Evolutionary conservation across 2,113 vertebrate species (phyloP), one percentile per base, ranked within the genome.

Genomic region (Microcebus jonahi): DNA sequence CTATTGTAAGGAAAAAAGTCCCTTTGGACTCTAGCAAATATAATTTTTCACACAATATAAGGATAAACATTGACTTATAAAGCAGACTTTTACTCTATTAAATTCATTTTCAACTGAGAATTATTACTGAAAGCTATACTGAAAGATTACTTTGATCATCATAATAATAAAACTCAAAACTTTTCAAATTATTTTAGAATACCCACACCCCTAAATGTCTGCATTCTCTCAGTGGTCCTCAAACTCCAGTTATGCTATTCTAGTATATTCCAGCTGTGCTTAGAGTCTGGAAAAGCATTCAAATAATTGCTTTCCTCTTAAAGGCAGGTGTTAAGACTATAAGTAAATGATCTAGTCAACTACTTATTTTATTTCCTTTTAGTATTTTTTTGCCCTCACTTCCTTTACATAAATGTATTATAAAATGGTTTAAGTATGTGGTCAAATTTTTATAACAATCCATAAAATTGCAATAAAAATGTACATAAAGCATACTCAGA

Each of bases 371-470:
- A 23, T 3, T 88, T 95, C n/a, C 70, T 95, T 59, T 25, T 39
- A 89, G 9, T 59, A 57, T 48, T 82, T 95, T 82, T 68, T 91
- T 79, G 2, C 21, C 13, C 4, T 85, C 8, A 45, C 0, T 88
- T 79, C 11, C 34, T 91, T 94, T 91, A 18, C 23, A 85, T 87
- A 59, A 96, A 23, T 86, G 36, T 92, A 57, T 27, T 81, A 96
- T 39, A 87, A 97, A 96, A 84, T 79, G 7, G 4, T 71, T 95
- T 91, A 94, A 93, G 89, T 87, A 36, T 34, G 34, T 65, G 57
- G 71, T 80, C 27, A 96, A 70, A 36, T 36, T 96, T 97, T 97
- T 91, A 96, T 84, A 89, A 27, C 12, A 85, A 91, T 61, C 34
- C 31, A 87, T 81, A 87, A 80, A 95, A 59, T 12, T 87, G 10